Percentiles rank a stretch among this genome's conserved stretches.
Conservation (phyloP, 92 coral and sea anemone species). For the Galaxea fascicularis region DNA sequence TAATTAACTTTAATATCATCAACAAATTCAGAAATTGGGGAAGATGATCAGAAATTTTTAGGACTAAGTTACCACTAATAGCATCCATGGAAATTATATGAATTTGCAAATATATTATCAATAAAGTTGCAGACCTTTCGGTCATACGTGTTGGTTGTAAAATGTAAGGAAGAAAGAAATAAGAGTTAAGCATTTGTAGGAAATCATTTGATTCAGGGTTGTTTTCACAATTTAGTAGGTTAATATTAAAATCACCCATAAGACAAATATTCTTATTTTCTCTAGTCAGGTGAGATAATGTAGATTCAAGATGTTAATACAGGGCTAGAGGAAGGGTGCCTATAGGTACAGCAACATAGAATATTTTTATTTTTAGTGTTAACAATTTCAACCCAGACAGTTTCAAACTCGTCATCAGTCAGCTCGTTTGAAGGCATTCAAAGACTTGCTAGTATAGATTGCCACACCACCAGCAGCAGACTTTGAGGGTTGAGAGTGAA, state of each 20-base stretch:
- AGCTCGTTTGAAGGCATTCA: constrained; percentile 33
- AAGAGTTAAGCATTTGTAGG: constrained; percentile 33
- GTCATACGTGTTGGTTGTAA: constrained; percentile 54
- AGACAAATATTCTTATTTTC: constrained; percentile 42
- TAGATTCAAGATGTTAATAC: constrained; percentile 38
- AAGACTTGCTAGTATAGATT: constrained; percentile 27
- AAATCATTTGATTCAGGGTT: constrained; percentile 30
- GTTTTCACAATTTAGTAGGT: constrained; percentile 40
- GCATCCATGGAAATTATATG: constrained; percentile 11
- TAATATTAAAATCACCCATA: too few relatives aligned
- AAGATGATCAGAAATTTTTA: too few relatives aligned
- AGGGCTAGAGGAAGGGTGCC: constrained; percentile 41
- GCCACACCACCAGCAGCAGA: constrained; percentile 59
- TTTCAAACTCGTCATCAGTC: too few relatives aligned
- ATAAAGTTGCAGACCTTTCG: constrained; percentile 26
- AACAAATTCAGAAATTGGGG: too few relatives aligned
- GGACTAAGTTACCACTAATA: constrained; percentile 52
- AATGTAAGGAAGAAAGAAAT: constrained; percentile 40
- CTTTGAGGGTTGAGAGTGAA: constrained; percentile 32
- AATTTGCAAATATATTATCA: constrained; percentile 13
- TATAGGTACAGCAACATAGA: constrained; percentile 37
- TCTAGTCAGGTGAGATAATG: constrained; percentile 45
- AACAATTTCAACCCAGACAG: constrained; percentile 60
- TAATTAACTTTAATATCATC: constrained; percentile 14
- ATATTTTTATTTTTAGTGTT: constrained; percentile 33